phyloP scores from a whole-genome alignment of 1,140 invertebrate genomes.

The Stratiolaelaps scimitus region DNA sequence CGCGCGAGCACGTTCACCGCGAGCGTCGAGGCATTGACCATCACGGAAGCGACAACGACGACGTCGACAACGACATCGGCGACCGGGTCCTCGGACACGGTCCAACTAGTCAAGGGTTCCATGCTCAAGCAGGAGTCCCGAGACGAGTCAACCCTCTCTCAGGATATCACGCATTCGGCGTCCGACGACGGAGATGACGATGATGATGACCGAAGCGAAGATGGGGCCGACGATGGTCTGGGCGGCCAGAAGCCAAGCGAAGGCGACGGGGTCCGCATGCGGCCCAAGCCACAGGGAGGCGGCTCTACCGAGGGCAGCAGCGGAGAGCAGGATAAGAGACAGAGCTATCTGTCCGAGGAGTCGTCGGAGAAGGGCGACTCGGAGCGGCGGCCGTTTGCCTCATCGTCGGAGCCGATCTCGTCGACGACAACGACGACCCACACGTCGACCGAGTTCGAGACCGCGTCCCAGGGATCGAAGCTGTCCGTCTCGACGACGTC shows the following conservation, averaged over 20 bases:
- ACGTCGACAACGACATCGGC: constrained; percentile 8
- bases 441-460: constrained; percentile 14
- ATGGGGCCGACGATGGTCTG: neutral
- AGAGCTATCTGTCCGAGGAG: constrained; percentile 17
- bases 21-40: constrained; percentile 19
- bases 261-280: too few relatives aligned
- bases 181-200: constrained; percentile 15
- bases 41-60: neutral
- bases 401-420: constrained; percentile 21
- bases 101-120: neutral
- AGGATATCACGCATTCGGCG: constrained; percentile 22
- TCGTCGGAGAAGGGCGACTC: constrained; percentile 12
- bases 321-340: constrained; percentile 4
- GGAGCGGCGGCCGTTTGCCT: neutral
- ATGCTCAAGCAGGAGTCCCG: constrained; percentile 6
- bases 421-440: constrained; percentile 7
- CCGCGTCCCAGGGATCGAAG: constrained; percentile 24
- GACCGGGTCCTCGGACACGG: neutral
- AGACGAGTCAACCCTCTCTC: constrained; percentile 16
- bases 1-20: constrained; percentile 12
- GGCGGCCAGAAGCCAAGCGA: neutral
- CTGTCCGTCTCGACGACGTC: constrained; percentile 10
- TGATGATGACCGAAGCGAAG: neutral
- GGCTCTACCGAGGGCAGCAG: neutral
- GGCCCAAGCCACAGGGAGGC: too few relatives aligned